phyloP scores from a whole-genome alignment of 2,797 vertebrate genomes.

The Sibirionetta formosa region DNA sequence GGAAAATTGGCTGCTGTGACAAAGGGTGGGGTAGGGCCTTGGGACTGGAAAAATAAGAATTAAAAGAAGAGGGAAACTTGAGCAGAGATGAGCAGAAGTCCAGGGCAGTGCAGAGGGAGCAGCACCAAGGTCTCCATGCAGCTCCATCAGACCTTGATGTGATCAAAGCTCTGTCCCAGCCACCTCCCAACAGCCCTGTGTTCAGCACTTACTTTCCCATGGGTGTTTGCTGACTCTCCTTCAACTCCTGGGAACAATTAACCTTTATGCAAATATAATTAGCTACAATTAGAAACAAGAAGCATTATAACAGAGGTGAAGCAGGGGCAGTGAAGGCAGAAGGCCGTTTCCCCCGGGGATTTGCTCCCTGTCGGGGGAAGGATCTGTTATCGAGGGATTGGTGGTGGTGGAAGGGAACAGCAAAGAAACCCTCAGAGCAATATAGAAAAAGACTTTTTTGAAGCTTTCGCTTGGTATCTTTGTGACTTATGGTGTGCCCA shows the following conservation, averaged over 20 bases:
- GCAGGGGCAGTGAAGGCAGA: background rate
- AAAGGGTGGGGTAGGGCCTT: background rate
- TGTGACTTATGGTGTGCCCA: slow-evolving; percentile 49
- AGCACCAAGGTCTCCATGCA: background rate
- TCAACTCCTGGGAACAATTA: background rate
- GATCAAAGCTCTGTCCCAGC: background rate
- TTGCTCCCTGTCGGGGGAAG: slow-evolving; percentile 19
- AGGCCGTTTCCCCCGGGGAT: background rate
- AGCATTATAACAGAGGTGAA: background rate
- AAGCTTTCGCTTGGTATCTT: slow-evolving; percentile 42
- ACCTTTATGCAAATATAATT: background rate
- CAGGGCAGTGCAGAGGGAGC: background rate
- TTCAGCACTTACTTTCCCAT: background rate
- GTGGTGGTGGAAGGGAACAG: background rate
- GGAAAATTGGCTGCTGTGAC: background rate
- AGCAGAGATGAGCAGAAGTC: background rate
- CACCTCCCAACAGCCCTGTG: background rate
- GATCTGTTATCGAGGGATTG: background rate
- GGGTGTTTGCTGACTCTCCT: background rate
- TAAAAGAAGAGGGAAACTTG: background rate
- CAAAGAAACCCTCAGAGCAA: background rate
- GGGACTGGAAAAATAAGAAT: rapidly evolving
- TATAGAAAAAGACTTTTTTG: slow-evolving; percentile 6
- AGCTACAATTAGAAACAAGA: background rate
- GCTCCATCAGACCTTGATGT: background rate